phyloP scores from a whole-genome alignment of 2,797 vertebrate species.

The Caiman crocodilus region DNA sequence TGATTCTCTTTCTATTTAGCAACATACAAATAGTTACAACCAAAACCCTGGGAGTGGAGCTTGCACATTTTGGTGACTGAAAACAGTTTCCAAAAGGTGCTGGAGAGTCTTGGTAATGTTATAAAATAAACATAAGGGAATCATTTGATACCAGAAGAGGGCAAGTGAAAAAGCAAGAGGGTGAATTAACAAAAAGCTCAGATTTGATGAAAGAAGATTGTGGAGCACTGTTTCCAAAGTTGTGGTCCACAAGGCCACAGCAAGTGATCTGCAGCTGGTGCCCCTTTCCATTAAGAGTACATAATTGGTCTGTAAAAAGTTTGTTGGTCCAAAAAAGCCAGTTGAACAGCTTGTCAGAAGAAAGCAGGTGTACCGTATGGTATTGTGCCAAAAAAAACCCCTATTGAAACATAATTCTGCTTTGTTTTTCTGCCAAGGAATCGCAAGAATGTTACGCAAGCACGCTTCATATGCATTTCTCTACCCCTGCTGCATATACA shows the following conservation, averaged over 20 bases:
- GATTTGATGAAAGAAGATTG: not conserved
- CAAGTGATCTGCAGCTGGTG: too few species aligned
- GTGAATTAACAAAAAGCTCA: not conserved
- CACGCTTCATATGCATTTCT: fast-evolving
- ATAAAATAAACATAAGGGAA: not conserved
- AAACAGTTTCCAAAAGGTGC: not conserved
- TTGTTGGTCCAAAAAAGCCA: not conserved
- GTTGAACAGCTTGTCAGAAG: not conserved
- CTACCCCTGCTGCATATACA: fast-evolving
- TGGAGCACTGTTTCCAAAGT: not conserved
- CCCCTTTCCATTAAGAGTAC: too few species aligned
- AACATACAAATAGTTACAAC: not conserved
- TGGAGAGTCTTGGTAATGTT: not conserved
- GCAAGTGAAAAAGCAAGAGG: not conserved
- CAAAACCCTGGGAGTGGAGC: not conserved
- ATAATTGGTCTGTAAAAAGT: too few species aligned
- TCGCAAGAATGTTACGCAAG: fast-evolving
- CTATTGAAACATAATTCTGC: not conserved
- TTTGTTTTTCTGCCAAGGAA: not conserved
- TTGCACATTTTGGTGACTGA: not conserved
- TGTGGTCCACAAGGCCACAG: too few species aligned
- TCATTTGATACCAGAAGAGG: not conserved
- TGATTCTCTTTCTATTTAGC: not conserved
- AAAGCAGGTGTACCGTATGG: not conserved
- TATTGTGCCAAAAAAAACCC: not conserved